Base-by-base conservation (phyloP, 2,888 invertebrate species). In the Himalopsyche anomala region DNA sequence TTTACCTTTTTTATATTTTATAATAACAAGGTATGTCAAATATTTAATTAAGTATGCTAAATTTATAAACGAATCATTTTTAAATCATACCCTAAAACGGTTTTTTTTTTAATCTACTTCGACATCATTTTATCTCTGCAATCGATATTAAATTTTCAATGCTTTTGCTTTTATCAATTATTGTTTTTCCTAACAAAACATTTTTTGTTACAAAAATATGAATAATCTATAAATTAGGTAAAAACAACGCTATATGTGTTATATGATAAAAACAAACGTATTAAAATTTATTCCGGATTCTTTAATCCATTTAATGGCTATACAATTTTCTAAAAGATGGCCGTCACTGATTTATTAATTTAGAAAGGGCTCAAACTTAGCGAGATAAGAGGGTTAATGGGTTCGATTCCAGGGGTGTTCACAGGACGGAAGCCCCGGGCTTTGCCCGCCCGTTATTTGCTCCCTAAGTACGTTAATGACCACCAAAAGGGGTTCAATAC, bases 401-500 rank as follows among this genome's bases (percentile, higher is more conserved):
- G 74, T 74, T 74, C 74, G 74, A 74, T 45, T 80, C 80, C 11
- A n/a, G 80, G 85, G 86, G 82, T 86, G 86, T 83, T 86, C 86
- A 86, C 86, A 86, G 86, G 56, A 82, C 82, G 80, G 80, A 51
- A 51, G 51, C 80, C 45, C 80, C 45, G 80, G 38, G 74, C 74
- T 74, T 74, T 74, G 36, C 38, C 38, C 74, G 36, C 38, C 74
- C 74, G 38, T 74, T 74, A 74, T 74, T 74, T 74, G 74, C 74
- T 74, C 28, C 74, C 74, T 74, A 74, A 74, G 36, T 74, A 74
- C 74, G 36, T 74, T 74, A 74, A 74, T 74, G 74, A 74, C 74
- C 74, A 74, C 74, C 74, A 74, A 74, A 74, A 74, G 74, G 74
- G 74, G 74, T 74, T 74, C 74, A 74, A 74, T 74, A 74, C 74